These are phyloP conservation scores for Tineola bisselliella DNA, from an alignment of 2,888 invertebrate species.

Conservation along the genomic window DNA sequence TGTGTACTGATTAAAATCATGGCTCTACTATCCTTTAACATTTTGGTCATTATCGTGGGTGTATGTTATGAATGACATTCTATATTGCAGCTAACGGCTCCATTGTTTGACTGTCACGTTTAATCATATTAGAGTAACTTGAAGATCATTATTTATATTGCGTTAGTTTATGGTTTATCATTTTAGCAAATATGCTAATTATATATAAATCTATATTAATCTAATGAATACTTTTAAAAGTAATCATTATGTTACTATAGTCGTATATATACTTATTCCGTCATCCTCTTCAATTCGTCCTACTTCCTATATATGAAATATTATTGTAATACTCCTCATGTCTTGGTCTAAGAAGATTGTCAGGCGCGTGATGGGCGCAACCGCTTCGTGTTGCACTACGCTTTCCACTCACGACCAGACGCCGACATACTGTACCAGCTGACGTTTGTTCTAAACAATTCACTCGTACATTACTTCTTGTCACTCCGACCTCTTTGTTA, in stretches of 20 bases:
- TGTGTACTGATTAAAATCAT: conserved; percentile 6
- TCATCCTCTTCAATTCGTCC: background rate
- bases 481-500: background rate
- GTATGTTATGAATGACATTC: background rate
- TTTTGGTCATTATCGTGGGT: conserved; percentile 5
- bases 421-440: background rate
- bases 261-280: background rate
- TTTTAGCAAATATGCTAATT: too few relatives aligned
- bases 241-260: too few relatives aligned
- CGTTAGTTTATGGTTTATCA: too few relatives aligned
- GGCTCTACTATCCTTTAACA: background rate
- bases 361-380: conserved; percentile 17
- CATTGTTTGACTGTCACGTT: background rate
- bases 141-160: too few relatives aligned
- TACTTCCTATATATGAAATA: background rate
- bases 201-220: too few relatives aligned
- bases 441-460: background rate
- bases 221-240: too few relatives aligned
- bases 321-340: background rate
- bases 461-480: background rate
- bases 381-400: conserved; percentile 37
- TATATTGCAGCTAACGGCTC: background rate
- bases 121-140: too few relatives aligned
- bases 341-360: background rate
- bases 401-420: conserved; percentile 47